Conservation (phyloP, 2,113 vertebrate genomes). For the Cololabis saira region DNA sequence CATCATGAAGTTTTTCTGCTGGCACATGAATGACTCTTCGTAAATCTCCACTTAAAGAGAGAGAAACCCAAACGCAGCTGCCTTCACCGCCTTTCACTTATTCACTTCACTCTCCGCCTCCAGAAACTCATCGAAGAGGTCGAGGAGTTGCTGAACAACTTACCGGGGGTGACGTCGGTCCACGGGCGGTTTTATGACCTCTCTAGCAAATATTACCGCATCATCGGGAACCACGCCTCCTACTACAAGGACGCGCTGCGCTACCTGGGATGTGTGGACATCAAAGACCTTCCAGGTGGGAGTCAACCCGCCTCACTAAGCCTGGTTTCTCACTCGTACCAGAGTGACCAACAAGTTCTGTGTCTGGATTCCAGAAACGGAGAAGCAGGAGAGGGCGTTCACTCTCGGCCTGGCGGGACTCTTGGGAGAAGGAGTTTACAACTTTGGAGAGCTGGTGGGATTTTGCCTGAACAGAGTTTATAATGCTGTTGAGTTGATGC, state of each 20-base stretch:
- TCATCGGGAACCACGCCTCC: slow-evolving; percentile 91
- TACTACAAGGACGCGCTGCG: slow-evolving; percentile 96
- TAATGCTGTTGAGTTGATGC: not conserved
- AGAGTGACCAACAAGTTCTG: not conserved
- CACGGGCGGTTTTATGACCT: slow-evolving; percentile 98
- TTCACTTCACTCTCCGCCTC: not conserved
- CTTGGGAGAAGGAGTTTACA: slow-evolving; percentile 96
- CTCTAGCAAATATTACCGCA: slow-evolving; percentile 98
- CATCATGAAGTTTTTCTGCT: too few relatives aligned
- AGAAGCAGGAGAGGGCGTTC: slow-evolving; percentile 97
- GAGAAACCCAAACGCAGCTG: too few relatives aligned
- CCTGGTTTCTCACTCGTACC: not conserved
- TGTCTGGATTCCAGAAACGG: slow-evolving; percentile 82
- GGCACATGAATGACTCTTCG: too few relatives aligned
- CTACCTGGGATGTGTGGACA: slow-evolving; percentile 94
- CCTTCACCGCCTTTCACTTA: too few relatives aligned
- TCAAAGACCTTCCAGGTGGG: slow-evolving; percentile 91
- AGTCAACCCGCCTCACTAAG: not conserved
- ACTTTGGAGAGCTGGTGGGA: slow-evolving; percentile 95
- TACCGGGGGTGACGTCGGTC: slow-evolving; percentile 93
- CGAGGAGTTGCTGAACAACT: slow-evolving; percentile 90
- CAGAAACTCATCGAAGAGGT: slow-evolving; percentile 96
- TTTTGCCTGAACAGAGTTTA: not conserved
- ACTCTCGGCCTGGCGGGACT: slow-evolving; percentile 94
- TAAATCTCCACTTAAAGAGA: too few relatives aligned